Percentiles rank a stretch among this genome's conserved stretches.
Evolutionary conservation across 2,888 invertebrate species (phyloP).

Genomic region (Agriopis leucophaearia): DNA sequence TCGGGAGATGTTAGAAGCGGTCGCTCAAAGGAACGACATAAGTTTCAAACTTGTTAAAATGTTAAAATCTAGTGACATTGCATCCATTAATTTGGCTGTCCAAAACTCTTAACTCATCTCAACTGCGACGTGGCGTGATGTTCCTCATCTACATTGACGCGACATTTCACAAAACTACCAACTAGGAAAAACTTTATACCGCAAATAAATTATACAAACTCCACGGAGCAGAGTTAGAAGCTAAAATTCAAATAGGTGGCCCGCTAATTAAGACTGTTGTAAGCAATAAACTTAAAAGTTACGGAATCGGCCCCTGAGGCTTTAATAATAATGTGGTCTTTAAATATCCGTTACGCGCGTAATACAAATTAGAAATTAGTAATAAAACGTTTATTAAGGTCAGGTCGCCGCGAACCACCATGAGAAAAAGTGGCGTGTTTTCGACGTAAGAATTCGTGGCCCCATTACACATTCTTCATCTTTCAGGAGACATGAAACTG

Average conservation of each 20-base stretch:
- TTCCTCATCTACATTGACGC: constrained; percentile 7
- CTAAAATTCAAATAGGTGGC: constrained; percentile 50
- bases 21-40: constrained; percentile 64
- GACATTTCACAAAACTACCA: constrained; percentile 15
- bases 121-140: constrained; percentile 1
- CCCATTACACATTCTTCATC: constrained; percentile 52
- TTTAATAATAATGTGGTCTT: constrained; percentile 46
- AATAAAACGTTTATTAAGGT: constrained; percentile 32
- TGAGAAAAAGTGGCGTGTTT: constrained; percentile 16
- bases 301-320: constrained; percentile 57
- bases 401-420: constrained; percentile 7
- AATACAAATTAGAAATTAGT: constrained; percentile 37
- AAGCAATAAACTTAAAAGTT: constrained; percentile 61
- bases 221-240: constrained; percentile 44
- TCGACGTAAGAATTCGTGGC: constrained; percentile 30
- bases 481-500: constrained; percentile 68
- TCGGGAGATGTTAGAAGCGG: constrained; percentile 53
- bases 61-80: constrained; percentile 64
- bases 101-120: constrained; percentile 55
- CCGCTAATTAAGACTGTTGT: constrained; percentile 58
- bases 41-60: constrained; percentile 67
- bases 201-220: constrained; percentile 41
- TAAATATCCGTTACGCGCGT: constrained; percentile 38
- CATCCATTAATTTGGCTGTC: constrained; percentile 57
- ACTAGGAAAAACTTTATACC: constrained; percentile 23